Evolutionary conservation across 2,797 vertebrate genomes (phyloP).

Genomic region (Mallotus villosus): DNA sequence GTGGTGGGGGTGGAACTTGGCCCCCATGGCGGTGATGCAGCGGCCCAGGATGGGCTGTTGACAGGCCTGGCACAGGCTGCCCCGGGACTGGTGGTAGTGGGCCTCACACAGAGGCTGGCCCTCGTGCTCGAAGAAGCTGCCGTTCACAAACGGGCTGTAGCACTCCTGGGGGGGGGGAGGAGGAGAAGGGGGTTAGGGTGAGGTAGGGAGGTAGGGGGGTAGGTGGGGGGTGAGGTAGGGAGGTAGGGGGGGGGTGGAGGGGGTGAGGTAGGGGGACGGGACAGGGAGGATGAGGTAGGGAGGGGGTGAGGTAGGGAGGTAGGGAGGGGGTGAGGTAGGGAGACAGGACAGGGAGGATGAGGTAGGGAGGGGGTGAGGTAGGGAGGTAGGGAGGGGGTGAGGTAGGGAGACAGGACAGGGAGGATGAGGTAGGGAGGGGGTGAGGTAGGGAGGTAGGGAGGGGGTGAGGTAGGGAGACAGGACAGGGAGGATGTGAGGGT

Average conservation of each 20-base stretch:
- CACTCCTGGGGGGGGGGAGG: constrained; percentile 76
- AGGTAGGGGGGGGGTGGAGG: background rate
- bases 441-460: background rate
- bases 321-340: too few relatives aligned
- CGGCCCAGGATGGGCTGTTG: constrained; percentile 90
- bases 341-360: background rate
- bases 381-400: too few relatives aligned
- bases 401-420: too few relatives aligned
- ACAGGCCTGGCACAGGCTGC: constrained; percentile 87
- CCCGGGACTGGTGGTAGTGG: constrained; percentile 87
- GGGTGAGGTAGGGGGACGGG: background rate
- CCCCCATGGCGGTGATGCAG: constrained; percentile 90
- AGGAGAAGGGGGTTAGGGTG: background rate
- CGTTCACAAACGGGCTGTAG: constrained; percentile 86
- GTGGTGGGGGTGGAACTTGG: constrained; percentile 91
- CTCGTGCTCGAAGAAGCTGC: constrained; percentile 90
- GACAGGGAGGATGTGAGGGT: background rate
- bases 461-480: background rate
- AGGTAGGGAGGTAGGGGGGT: background rate
- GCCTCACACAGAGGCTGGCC: constrained; percentile 89
- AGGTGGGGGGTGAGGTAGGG: background rate
- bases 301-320: background rate
- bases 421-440: background rate
- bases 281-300: background rate
- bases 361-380: too few relatives aligned